phyloP scores from a whole-genome alignment of 2,888 invertebrate species.

The Rotaria socialis region DNA sequence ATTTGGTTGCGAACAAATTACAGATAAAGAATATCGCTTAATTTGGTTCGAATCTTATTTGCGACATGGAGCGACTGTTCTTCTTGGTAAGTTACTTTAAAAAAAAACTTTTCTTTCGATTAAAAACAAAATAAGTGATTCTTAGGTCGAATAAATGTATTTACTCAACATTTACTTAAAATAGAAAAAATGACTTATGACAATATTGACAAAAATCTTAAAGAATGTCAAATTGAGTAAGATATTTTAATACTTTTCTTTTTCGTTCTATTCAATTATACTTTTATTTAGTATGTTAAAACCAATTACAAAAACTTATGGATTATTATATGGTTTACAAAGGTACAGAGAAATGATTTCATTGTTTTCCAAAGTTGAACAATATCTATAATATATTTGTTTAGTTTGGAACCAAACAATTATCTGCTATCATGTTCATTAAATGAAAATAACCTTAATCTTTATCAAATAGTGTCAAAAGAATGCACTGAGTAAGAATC shows the following conservation, averaged over 20 bases:
- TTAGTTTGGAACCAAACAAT: not conserved
- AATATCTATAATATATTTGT: not conserved
- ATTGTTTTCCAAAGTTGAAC: not conserved
- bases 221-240: slow-evolving; percentile 35
- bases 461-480: not conserved
- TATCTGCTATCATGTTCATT: slow-evolving; percentile 26
- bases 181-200: slow-evolving; percentile 29
- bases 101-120: not conserved
- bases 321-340: slow-evolving; percentile 32
- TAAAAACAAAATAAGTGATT: not conserved
- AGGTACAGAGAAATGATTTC: not conserved
- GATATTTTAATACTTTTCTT: not conserved
- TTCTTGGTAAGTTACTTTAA: not conserved
- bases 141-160: slow-evolving; percentile 40
- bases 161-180: slow-evolving; percentile 40
- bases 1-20: slow-evolving; percentile 44
- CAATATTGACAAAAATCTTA: slow-evolving; percentile 10
- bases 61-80: slow-evolving; percentile 37
- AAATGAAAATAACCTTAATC: slow-evolving; percentile 6
- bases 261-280: not conserved
- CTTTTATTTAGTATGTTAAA: not conserved
- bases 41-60: slow-evolving; percentile 45
- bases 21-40: slow-evolving; percentile 39
- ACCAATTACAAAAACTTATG: not conserved
- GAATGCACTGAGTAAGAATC: not conserved